A percentile compares a stretch with the other conserved stretches of the same genome.
These are phyloP conservation scores for Opisthograptis luteolata DNA, from an alignment of 2,888 invertebrate species.

Conservation along the genomic window DNA sequence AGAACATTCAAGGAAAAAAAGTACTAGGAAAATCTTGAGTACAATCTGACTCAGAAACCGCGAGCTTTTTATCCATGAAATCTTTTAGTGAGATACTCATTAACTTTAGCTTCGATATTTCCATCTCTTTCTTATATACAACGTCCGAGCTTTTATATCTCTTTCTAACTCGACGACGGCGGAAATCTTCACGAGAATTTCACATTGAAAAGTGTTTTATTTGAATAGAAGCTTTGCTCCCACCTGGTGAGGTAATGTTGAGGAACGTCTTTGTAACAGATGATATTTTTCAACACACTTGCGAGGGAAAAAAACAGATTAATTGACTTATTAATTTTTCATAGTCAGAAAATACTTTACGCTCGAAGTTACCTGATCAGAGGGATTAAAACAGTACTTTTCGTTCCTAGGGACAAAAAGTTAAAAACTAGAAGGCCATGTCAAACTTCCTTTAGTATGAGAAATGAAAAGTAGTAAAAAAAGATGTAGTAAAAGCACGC, in stretches of 20 bases:
- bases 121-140: constrained; percentile 25
- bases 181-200: constrained; percentile 52
- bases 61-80: constrained; percentile 15
- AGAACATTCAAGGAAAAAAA: not conserved
- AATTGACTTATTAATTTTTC: not conserved
- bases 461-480: too few species aligned
- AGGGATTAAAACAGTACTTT: too few species aligned
- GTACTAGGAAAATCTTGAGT: not conserved
- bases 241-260: constrained; percentile 39
- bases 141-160: constrained; percentile 18
- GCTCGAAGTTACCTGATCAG: too few species aligned
- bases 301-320: too few species aligned
- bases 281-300: too few species aligned
- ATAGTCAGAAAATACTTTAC: too few species aligned
- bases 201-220: constrained; percentile 56
- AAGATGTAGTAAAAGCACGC: too few species aligned
- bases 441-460: too few species aligned
- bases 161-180: constrained; percentile 23
- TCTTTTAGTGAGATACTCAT: constrained; percentile 28
- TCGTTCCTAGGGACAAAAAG: too few species aligned
- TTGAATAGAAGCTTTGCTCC: constrained; percentile 46
- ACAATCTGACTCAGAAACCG: constrained; percentile 14
- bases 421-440: too few species aligned
- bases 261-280: constrained; percentile 20
- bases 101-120: constrained; percentile 22